Percentiles rank a stretch among this genome's conserved stretches.
These are phyloP conservation scores for Gracilinanus agilis DNA, from an alignment of 2,113 vertebrate genomes.

Conservation along the genomic window DNA sequence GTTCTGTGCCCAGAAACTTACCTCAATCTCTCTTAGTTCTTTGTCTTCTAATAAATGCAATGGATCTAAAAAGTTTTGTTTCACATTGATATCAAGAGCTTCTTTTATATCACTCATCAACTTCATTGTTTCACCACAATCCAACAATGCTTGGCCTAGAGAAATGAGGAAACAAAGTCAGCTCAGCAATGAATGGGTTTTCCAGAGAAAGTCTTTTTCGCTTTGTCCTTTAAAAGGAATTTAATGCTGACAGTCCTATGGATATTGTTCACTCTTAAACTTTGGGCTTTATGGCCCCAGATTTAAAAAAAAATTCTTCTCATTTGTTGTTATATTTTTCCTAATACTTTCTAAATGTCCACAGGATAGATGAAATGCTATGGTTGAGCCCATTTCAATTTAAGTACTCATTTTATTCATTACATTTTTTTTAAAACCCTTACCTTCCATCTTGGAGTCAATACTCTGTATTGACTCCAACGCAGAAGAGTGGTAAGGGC, in stretches of 20 bases:
- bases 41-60: constrained; percentile 95
- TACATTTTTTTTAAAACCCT: no score
- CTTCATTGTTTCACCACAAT: constrained; percentile 95
- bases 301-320: background rate
- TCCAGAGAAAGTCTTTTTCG: background rate
- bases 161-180: background rate
- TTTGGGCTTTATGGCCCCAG: background rate
- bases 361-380: background rate
- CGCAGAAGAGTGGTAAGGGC: no score
- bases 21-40: constrained; percentile 96
- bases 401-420: background rate
- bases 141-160: constrained; percentile 90
- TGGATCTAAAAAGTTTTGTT: constrained; percentile 96
- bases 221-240: background rate
- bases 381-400: background rate
- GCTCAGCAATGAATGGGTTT: background rate
- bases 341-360: background rate
- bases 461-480: no score
- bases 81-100: constrained; percentile 94
- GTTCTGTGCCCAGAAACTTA: constrained; percentile 77
- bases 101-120: constrained; percentile 97
- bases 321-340: background rate
- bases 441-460: no score
- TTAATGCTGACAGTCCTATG: background rate
- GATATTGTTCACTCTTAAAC: background rate